Evolutionary conservation across 2,113 vertebrate genomes (phyloP), one percentile per base, ranked within the genome.

Genomic region (Xiphorhynchus elegans): DNA sequence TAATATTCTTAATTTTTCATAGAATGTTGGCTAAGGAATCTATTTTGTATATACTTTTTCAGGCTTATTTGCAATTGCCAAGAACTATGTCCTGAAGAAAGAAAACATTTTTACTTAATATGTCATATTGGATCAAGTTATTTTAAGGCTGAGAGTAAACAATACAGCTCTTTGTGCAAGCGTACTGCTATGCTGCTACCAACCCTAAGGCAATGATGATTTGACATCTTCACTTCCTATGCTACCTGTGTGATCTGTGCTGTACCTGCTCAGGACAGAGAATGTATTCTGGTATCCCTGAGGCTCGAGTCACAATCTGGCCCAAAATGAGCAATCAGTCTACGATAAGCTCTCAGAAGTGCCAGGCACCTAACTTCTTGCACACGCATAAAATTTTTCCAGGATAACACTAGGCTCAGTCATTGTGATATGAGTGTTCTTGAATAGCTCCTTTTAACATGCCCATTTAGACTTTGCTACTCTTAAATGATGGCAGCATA

Each of bases 221-320:
- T 93, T 94, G 89, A 91, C 89, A 90, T 94, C 94, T 91, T 94
- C 72, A 70, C 83, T 94, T 92, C 91, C 64, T 58, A 64, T 35
- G 56, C 15, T 91, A 52, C 37, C 86, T 96, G 69, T 49, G 26
- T 53, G 84, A 73, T 82, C 91, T 87, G 4, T 49, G 55, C 67
- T 89, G 77, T 94, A 97, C 91, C 91, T 95, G 86, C 84, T 93
- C 47, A 89, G 93, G 93, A 91, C 93, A 92, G 39, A 87, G 68
- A 87, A 63, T 4, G 1, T 52, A 68, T 84, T 91, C 94, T 82
- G 86, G 64, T 90, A 72, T 75, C 91, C 93, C 84, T 58, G 37
- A 89, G 89, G 89, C 87, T 3, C 76, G 87, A 40, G 49, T 74
- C 52, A 60, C 88, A 74, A 10, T 90, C 75, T 87, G 74, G 53